Percentiles rank a stretch among this genome's conserved stretches.
phyloP scores from a whole-genome alignment of 2,113 vertebrate genomes.

The Aegithalos caudatus region DNA sequence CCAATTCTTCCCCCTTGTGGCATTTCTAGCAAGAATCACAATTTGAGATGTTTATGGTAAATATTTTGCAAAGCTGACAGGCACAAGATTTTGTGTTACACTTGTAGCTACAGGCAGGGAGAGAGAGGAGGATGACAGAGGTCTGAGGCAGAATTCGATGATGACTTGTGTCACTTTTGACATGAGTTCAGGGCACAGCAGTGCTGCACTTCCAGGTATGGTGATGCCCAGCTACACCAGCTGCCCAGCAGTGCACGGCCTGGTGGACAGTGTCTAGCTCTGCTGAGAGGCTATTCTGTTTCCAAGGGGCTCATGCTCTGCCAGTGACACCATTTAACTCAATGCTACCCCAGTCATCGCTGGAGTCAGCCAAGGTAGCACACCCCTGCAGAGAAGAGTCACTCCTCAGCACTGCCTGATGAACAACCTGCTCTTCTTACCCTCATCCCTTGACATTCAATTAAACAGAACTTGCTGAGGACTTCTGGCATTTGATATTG shows the following conservation, averaged over 20 bases:
- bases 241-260: background rate
- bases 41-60: background rate
- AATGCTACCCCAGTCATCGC: rapidly evolving
- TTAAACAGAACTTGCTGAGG: background rate
- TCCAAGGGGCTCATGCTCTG: background rate
- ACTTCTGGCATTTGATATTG: background rate
- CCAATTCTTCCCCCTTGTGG: conserved; percentile 39
- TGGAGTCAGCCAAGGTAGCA: background rate
- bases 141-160: background rate
- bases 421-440: background rate
- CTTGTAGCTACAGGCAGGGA: background rate
- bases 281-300: background rate
- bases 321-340: background rate
- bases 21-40: background rate
- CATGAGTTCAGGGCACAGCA: background rate
- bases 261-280: background rate
- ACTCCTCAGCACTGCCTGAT: background rate
- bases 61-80: background rate
- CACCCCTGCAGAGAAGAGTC: background rate
- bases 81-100: background rate
- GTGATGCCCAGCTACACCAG: background rate
- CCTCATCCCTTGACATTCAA: rapidly evolving
- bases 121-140: background rate
- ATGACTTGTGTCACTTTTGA: background rate
- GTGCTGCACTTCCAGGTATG: rapidly evolving